These are phyloP conservation scores for Fregata magnificens DNA, from an alignment of 2,113 vertebrate genomes.

Conservation along the genomic window DNA sequence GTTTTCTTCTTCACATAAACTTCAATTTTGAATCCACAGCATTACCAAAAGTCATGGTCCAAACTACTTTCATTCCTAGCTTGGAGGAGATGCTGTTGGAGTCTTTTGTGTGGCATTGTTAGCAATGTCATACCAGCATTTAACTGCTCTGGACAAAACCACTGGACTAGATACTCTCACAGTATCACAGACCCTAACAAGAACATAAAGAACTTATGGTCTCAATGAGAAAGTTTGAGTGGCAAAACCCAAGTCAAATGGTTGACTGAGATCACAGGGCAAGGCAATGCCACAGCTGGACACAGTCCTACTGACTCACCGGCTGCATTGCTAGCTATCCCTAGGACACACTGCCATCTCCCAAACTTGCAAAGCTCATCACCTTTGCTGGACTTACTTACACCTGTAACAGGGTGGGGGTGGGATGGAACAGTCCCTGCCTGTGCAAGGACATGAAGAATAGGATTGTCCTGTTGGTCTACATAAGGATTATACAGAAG, in stretches of 20 bases:
- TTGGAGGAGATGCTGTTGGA: neutral
- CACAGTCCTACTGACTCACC: neutral
- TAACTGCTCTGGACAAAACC: neutral
- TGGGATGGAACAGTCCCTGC: neutral
- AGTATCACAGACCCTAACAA: neutral
- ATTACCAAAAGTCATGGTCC: neutral
- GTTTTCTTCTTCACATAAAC: neutral
- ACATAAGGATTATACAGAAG: neutral
- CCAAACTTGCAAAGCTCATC: neutral
- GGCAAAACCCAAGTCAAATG: neutral
- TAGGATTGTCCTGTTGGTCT: neutral
- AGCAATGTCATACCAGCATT: neutral
- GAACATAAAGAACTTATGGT: neutral
- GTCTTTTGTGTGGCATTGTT: neutral
- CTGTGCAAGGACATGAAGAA: neutral
- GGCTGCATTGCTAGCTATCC: neutral
- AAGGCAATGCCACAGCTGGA: neutral
- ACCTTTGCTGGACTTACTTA: neutral
- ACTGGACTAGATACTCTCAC: neutral
- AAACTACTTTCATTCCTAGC: neutral
- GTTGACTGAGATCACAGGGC: neutral
- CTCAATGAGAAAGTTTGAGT: neutral
- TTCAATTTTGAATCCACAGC: neutral
- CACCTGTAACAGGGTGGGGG: neutral
- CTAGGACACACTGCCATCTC: neutral